These are phyloP conservation scores for Suillia variegata DNA, from an alignment of 2,888 invertebrate species.

Conservation along the genomic window DNA sequence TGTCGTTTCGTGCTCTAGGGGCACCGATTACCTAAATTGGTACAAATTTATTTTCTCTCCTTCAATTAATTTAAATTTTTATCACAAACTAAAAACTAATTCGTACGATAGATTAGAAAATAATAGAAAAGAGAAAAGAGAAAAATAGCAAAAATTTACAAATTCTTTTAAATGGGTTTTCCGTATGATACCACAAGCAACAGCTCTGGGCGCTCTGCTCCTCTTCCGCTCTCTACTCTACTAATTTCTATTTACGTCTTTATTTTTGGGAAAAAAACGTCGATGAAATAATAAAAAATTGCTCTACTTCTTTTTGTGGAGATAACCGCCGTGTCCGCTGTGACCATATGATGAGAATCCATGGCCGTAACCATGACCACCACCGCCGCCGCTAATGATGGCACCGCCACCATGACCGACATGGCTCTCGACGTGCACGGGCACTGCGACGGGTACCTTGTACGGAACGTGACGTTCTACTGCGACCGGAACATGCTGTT, in stretches of 20 bases:
- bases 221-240: slow-evolving; percentile 36
- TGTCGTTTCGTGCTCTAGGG: background rate
- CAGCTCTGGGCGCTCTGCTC: slow-evolving; percentile 36
- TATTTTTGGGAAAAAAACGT: too few species aligned
- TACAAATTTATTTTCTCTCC: slow-evolving; percentile 30
- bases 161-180: slow-evolving; percentile 27
- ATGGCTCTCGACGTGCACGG: slow-evolving; percentile 56
- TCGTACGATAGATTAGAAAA: slow-evolving; percentile 41
- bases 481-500: slow-evolving; percentile 69
- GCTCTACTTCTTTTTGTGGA: slow-evolving; percentile 55
- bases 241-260: slow-evolving; percentile 33
- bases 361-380: slow-evolving; percentile 16
- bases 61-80: slow-evolving; percentile 50
- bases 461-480: slow-evolving; percentile 71
- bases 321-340: slow-evolving; percentile 35
- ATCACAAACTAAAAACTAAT: slow-evolving; percentile 59
- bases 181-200: slow-evolving; percentile 12
- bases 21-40: slow-evolving; percentile 5
- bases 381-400: slow-evolving; percentile 39
- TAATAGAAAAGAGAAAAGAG: slow-evolving; percentile 16
- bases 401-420: slow-evolving; percentile 42
- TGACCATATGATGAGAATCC: background rate
- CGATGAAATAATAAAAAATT: slow-evolving; percentile 31
- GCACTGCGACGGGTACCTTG: slow-evolving; percentile 65
- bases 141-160: too few species aligned